Evolutionary conservation across 2,113 vertebrate genomes (phyloP).

Genomic region (Synodontis membranacea): DNA sequence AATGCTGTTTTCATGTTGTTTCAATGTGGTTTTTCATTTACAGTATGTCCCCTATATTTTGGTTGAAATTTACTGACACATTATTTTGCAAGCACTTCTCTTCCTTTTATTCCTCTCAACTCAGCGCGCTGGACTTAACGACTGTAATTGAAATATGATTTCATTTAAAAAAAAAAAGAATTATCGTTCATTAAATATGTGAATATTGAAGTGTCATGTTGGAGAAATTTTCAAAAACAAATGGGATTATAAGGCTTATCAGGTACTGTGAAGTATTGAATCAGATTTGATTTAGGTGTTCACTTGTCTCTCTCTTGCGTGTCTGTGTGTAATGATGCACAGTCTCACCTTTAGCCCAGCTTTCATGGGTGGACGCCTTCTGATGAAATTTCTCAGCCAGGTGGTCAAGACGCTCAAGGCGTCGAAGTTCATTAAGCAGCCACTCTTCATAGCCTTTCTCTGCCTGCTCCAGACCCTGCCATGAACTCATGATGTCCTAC

Average conservation of each 20-base stretch:
- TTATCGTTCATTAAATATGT: neutral
- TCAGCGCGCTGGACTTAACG: neutral
- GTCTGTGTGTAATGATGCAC: neutral
- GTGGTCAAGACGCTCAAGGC: conserved; percentile 78
- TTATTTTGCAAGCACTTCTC: neutral
- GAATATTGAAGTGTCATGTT: too few relatives aligned
- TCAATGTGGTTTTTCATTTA: too few relatives aligned
- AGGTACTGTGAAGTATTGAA: neutral
- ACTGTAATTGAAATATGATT: neutral
- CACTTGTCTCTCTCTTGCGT: neutral
- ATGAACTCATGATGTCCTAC: conserved; percentile 77
- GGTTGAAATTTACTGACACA: neutral
- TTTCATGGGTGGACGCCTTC: conserved; percentile 77
- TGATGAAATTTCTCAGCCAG: conserved; percentile 79
- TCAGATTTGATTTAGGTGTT: neutral
- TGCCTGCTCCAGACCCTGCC: conserved; percentile 79
- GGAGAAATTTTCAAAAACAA: neutral
- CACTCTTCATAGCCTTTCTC: conserved; percentile 82
- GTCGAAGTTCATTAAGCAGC: conserved; percentile 76
- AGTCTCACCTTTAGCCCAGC: conserved; percentile 75
- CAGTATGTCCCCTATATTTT: neutral
- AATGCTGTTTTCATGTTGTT: too few relatives aligned
- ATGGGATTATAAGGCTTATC: neutral
- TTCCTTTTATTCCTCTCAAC: neutral
- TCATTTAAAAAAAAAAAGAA: neutral